Percentiles rank a stretch among this genome's conserved stretches.
These are phyloP conservation scores for Caenorhabditis zanzibari DNA, from an alignment of 2,888 invertebrate species.

Conservation along the genomic window DNA sequence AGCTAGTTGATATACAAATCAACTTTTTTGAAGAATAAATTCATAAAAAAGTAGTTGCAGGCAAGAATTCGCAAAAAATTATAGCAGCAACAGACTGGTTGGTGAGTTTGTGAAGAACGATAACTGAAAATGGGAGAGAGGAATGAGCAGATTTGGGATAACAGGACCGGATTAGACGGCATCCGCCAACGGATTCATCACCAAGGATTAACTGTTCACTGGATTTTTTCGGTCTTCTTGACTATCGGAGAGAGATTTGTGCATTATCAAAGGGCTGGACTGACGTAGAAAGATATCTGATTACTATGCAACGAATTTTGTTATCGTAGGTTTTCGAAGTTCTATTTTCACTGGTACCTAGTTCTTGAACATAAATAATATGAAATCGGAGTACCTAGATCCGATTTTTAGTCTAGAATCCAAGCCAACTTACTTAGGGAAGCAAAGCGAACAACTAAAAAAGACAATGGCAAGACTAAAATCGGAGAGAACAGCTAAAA, in stretches of 20 bases:
- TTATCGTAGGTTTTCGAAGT: not conserved
- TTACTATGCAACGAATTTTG: conserved; percentile 20
- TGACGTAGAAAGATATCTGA: conserved; percentile 22
- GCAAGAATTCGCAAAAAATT: not conserved
- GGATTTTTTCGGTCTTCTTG: not conserved
- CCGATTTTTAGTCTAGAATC: not conserved
- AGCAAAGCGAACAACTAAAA: too few species aligned
- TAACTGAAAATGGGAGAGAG: conserved; percentile 12
- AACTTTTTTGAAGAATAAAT: not conserved
- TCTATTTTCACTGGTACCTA: not conserved
- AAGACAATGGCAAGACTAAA: too few species aligned
- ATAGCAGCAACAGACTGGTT: not conserved
- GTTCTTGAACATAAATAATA: not conserved
- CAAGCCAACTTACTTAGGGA: too few species aligned
- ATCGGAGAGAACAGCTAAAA: conserved; percentile 2
- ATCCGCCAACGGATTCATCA: conserved; percentile 33
- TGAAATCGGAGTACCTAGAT: not conserved
- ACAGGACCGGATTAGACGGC: conserved; percentile 17
- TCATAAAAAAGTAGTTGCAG: not conserved
- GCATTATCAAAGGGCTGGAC: not conserved
- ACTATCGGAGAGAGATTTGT: not conserved
- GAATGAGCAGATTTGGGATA: conserved; percentile 29
- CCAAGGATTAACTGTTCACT: conserved; percentile 30
- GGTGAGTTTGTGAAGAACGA: not conserved
- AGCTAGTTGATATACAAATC: not conserved